Base-by-base conservation (phyloP, 2,888 invertebrate genomes). In the Fragum fragum region DNA sequence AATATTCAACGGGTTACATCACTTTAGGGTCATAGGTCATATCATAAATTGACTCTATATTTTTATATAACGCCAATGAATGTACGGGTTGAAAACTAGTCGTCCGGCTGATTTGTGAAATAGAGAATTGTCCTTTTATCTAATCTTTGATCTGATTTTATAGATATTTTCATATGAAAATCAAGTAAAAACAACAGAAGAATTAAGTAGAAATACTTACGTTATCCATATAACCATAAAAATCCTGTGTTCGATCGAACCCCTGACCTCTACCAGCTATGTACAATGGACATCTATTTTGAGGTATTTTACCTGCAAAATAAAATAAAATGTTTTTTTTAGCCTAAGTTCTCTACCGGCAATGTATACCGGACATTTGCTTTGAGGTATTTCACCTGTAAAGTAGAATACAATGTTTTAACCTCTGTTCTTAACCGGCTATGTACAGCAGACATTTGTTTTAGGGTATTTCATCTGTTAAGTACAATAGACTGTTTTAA, bases 171-270 rank as follows among this genome's bases (percentile, higher is more conserved):
- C n/a, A n/a, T n/a, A n/a, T n/a, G n/a, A n/a, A n/a, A n/a, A n/a
- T n/a, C n/a, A n/a, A n/a, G n/a, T n/a, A n/a, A n/a, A n/a, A n/a
- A n/a, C n/a, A n/a, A 9, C 14, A 39, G 39, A 55, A 14, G 39
- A 9, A 39, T 39, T 9, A 39, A 39, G 7, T 18, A 36, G 14
- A 57, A 2, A 18, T 59, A 83, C 87, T 76, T 75, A 90, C 90
- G 76, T 89, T 89, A 52, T 90, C 90, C 42, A 90, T 57, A 39
- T 84, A 84, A n/a, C 89, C 90, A 78, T 87, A 88, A 66, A 87
- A 87, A 42, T 87, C 87, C 36, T 87, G 47, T 9, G 63, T 55
- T 36, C 82, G 76, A n/a, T 81, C 79, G 47, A 61, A 81, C 14
- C 81, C 86, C 42, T 28, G 72, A 14, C 83, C 86, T 42, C 81